Percentiles rank a stretch among this genome's conserved stretches.
These are phyloP conservation scores for Triops longicaudatus DNA, from an alignment of 1,140 invertebrate genomes.

Conservation along the genomic window DNA sequence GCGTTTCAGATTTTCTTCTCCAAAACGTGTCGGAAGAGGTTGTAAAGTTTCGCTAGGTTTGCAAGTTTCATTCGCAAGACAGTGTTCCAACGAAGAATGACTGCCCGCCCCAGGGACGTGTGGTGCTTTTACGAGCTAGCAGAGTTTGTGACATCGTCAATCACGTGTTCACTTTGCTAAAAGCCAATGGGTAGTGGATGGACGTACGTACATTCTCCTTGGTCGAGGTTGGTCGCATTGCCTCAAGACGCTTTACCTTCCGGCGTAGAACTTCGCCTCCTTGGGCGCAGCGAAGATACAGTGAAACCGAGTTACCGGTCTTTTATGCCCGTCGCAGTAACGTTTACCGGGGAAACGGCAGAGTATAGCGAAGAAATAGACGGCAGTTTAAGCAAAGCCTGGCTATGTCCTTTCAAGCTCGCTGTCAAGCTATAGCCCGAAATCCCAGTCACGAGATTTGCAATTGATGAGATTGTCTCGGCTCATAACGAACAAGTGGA, in stretches of 20 bases:
- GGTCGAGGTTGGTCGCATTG: neutral
- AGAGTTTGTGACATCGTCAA: neutral
- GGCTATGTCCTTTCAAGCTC: neutral
- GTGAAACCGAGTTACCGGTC: neutral
- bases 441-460: neutral
- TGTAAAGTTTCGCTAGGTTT: too few relatives aligned
- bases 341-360: too few relatives aligned
- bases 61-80: too few relatives aligned
- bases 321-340: too few relatives aligned
- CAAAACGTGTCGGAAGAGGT: too few relatives aligned
- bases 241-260: neutral
- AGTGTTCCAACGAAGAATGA: too few relatives aligned
- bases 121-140: neutral
- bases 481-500: neutral
- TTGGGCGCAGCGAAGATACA: neutral
- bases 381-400: neutral
- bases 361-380: neutral
- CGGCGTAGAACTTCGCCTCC: neutral
- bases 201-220: neutral
- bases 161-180: neutral
- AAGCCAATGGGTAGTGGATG: neutral
- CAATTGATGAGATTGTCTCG: slow-evolving; percentile 12
- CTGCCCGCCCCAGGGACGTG: too few relatives aligned
- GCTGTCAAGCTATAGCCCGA: neutral
- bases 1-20: too few relatives aligned